A percentile compares a stretch with the other conserved stretches of the same genome.
Conservation (phyloP, 2,113 vertebrate species). For the Malurus cyaneus region DNA sequence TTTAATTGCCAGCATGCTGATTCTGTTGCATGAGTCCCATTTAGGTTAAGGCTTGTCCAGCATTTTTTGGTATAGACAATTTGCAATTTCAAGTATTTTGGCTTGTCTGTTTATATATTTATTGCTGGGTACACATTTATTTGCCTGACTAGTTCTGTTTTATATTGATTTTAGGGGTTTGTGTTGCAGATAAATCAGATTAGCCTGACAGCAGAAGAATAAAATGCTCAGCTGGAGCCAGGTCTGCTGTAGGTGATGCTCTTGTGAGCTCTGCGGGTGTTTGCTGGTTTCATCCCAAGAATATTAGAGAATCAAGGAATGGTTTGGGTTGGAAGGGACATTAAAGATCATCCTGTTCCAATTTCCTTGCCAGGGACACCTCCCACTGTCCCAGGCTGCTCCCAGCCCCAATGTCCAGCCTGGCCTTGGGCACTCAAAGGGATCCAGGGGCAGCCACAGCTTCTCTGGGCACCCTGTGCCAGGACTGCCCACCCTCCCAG, state of each 20-base stretch:
- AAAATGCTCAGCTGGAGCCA: not conserved
- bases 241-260: not conserved
- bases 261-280: not conserved
- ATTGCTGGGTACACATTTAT: not conserved
- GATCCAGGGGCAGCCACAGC: not conserved
- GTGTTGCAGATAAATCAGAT: not conserved
- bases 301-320: not conserved
- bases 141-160: not conserved
- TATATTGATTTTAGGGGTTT: not conserved
- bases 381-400: rapidly evolving
- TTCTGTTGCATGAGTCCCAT: not conserved
- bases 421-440: not conserved
- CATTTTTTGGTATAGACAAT: not conserved
- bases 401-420: not conserved
- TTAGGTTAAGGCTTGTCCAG: not conserved
- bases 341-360: not conserved
- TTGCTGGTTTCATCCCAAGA: not conserved
- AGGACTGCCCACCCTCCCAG: not conserved
- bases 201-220: not conserved
- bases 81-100: not conserved
- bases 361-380: not conserved
- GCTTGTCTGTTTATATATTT: not conserved
- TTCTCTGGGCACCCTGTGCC: not conserved
- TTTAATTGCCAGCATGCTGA: conserved; percentile 2
- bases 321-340: not conserved